Evolutionary conservation across 2,797 vertebrate species (phyloP).

Genomic region (Takifugu rubripes): DNA sequence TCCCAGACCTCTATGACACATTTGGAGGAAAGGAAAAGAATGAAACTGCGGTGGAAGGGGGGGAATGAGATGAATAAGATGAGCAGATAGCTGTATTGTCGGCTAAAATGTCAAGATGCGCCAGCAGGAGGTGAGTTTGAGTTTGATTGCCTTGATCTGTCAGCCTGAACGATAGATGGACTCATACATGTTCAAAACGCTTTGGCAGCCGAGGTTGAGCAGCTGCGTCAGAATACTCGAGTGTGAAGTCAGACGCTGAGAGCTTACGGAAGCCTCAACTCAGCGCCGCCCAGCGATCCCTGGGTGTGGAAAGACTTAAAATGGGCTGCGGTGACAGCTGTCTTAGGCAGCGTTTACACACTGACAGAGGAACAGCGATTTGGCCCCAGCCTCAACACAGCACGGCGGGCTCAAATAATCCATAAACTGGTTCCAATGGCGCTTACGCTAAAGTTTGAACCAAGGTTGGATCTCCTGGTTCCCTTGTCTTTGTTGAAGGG

Average conservation of each 20-base stretch:
- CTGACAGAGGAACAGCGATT: conserved; percentile 10
- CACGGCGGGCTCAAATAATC: conserved; percentile 5
- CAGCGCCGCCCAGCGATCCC: conserved; percentile 57
- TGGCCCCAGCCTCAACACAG: conserved; percentile 27
- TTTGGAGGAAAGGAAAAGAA: background rate
- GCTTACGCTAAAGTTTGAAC: conserved; percentile 7
- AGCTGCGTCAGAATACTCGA: conserved; percentile 59
- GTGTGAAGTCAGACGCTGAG: conserved; percentile 56
- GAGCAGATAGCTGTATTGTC: too few species aligned
- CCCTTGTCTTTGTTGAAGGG: conserved; percentile 4
- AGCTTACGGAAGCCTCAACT: conserved; percentile 61
- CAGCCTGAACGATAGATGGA: too few species aligned
- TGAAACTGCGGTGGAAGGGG: background rate
- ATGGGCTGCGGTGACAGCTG: conserved; percentile 65
- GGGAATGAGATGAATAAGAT: too few species aligned
- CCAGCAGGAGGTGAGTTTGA: too few species aligned
- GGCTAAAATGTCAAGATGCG: too few species aligned
- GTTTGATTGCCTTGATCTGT: too few species aligned
- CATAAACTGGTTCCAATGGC: background rate
- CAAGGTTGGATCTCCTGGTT: conserved; percentile 25
- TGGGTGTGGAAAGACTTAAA: conserved; percentile 58
- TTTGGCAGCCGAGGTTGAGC: conserved; percentile 58
- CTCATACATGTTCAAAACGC: background rate
- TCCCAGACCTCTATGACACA: background rate
- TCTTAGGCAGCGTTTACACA: conserved; percentile 45